A percentile compares a stretch with the other conserved stretches of the same genome.
Conservation (phyloP, 1,140 invertebrate species). For the Tyrophagus putrescentiae region DNA sequence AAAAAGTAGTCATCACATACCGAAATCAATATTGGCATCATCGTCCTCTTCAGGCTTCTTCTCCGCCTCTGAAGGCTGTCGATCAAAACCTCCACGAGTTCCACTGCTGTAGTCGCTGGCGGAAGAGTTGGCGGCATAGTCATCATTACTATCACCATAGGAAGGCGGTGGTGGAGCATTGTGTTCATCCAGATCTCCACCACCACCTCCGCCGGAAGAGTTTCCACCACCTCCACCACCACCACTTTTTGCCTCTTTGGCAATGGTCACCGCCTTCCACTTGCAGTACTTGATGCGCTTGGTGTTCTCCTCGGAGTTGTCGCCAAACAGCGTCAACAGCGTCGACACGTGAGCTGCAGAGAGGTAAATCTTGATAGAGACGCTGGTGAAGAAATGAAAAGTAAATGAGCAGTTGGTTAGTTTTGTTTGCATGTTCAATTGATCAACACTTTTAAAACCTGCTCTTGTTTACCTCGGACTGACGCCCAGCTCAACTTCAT, state of each 20-base stretch:
- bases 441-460: neutral
- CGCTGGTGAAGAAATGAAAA: neutral
- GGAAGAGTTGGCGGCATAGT: neutral
- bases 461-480: neutral
- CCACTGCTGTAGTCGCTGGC: neutral
- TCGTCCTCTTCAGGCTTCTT: no score
- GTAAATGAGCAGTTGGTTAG: neutral
- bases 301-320: neutral
- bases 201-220: neutral
- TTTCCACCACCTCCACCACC: neutral
- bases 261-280: neutral
- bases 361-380: neutral
- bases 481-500: neutral
- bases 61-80: neutral
- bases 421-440: neutral
- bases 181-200: neutral
- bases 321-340: neutral
- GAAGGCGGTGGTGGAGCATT: no score
- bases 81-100: neutral
- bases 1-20: neutral
- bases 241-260: neutral
- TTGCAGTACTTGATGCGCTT: constrained; percentile 11
- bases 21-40: neutral
- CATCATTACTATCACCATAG: neutral
- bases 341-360: neutral